A percentile compares a stretch with the other conserved stretches of the same genome.
These are phyloP conservation scores for Sebastiscus albofasciatus DNA, from an alignment of 2,797 vertebrate genomes.

Conservation along the genomic window DNA sequence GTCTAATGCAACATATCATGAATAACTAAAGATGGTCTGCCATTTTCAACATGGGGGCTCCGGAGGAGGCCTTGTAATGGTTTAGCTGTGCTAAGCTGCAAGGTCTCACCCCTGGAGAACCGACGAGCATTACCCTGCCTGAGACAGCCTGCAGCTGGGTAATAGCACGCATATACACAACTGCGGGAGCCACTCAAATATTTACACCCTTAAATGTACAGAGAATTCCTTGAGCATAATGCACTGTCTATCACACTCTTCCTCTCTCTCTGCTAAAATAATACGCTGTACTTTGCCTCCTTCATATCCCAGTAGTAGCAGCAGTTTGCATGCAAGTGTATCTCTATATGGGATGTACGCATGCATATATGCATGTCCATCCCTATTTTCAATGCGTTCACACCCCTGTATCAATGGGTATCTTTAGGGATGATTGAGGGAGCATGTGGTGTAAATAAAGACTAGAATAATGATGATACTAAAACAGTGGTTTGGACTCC, in stretches of 20 bases:
- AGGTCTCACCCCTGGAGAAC: conserved; percentile 64
- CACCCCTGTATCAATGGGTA: conserved; percentile 6
- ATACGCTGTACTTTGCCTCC: conserved; percentile 12
- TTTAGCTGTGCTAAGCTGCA: conserved; percentile 48
- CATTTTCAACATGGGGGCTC: conserved; percentile 52
- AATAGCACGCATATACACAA: conserved; percentile 60
- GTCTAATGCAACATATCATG: conserved; percentile 71
- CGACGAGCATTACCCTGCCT: conserved; percentile 51
- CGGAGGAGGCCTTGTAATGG: conserved; percentile 58
- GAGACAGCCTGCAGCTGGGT: conserved; percentile 53
- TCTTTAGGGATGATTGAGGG: conserved; percentile 41
- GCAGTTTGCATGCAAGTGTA: not conserved
- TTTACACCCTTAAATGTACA: conserved; percentile 75
- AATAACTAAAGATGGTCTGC: conserved; percentile 75
- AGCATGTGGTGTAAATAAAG: conserved; percentile 65
- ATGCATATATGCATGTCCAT: not conserved
- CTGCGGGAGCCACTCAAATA: conserved; percentile 75
- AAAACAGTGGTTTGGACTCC: conserved; percentile 69
- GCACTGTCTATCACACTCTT: conserved; percentile 19
- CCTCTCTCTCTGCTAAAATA: conserved; percentile 24
- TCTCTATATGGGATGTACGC: not conserved
- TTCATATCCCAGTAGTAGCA: not conserved
- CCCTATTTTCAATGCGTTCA: conserved; percentile 23
- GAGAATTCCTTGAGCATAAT: conserved; percentile 53
- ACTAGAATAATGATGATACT: conserved; percentile 62